Evolutionary conservation across 1,140 invertebrate genomes (phyloP).

Genomic region (Eriosoma lanigerum): DNA sequence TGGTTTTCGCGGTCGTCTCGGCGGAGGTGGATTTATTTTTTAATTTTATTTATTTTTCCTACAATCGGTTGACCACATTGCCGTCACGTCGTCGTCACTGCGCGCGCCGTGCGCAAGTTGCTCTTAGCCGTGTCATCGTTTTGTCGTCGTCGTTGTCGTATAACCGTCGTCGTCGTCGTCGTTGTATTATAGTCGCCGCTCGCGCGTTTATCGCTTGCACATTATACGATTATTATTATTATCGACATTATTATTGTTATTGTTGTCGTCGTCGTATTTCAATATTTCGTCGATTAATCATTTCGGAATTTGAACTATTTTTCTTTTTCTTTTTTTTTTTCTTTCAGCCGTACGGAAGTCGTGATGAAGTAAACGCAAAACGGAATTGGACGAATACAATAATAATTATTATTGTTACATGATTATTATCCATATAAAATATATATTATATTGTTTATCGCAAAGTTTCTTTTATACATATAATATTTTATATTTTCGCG

Average conservation of each 20-base stretch:
- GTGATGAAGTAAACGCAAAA: neutral
- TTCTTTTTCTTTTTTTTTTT: no score
- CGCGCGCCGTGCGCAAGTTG: conserved; percentile 22
- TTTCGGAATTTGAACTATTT: conserved; percentile 8
- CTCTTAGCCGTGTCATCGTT: conserved; percentile 8
- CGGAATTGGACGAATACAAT: no score
- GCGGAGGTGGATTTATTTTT: neutral
- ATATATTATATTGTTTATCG: no score
- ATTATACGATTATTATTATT: neutral
- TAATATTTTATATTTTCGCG: no score
- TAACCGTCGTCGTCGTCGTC: conserved; percentile 17
- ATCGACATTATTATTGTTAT: neutral
- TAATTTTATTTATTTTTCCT: conserved; percentile 7
- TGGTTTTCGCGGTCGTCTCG: conserved; percentile 7
- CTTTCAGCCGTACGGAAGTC: neutral
- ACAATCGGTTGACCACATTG: conserved; percentile 40
- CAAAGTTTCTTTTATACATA: no score
- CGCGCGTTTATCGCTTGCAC: neutral
- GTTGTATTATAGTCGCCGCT: conserved; percentile 11
- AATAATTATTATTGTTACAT: no score
- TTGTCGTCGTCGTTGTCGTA: neutral
- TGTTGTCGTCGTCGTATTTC: neutral
- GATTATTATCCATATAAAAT: no score
- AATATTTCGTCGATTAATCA: neutral
- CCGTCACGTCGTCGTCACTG: conserved; percentile 29